These are phyloP conservation scores for Eublepharis macularius DNA, from an alignment of 2,113 vertebrate species.

Conservation along the genomic window DNA sequence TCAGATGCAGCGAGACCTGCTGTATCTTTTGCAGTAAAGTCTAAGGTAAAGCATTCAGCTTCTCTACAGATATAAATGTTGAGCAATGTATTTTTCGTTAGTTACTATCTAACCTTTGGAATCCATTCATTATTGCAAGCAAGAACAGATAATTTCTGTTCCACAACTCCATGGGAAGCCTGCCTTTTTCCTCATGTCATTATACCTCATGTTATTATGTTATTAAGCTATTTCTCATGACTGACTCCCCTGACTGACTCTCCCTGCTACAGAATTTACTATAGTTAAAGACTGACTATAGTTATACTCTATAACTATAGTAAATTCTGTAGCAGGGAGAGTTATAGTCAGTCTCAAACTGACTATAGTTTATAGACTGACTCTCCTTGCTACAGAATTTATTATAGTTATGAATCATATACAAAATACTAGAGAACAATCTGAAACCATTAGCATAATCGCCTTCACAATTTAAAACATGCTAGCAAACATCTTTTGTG, in stretches of 20 bases:
- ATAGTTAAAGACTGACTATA: too few species aligned
- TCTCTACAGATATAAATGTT: slow-evolving; percentile 7
- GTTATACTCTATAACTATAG: too few species aligned
- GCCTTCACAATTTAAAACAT: background rate
- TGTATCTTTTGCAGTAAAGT: background rate
- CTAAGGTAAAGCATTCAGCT: background rate
- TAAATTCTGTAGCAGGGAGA: too few species aligned
- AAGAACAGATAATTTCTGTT: background rate
- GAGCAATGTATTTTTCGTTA: background rate
- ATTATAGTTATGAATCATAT: background rate
- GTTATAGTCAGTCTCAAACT: too few species aligned
- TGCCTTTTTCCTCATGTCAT: background rate
- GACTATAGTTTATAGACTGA: too few species aligned
- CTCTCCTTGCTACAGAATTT: too few species aligned
- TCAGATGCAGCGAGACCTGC: background rate
- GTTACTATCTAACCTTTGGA: slow-evolving; percentile 10
- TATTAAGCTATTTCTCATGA: background rate
- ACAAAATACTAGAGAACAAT: background rate
- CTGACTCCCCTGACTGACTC: too few species aligned
- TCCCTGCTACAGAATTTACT: too few species aligned
- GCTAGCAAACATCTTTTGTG: background rate
- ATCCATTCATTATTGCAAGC: slow-evolving; percentile 24
- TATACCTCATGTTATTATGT: too few species aligned
- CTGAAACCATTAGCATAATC: background rate
- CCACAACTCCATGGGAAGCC: background rate